These are phyloP conservation scores for Ceratotherium simum DNA, from an alignment of 2,113 vertebrate species.

Conservation along the genomic window DNA sequence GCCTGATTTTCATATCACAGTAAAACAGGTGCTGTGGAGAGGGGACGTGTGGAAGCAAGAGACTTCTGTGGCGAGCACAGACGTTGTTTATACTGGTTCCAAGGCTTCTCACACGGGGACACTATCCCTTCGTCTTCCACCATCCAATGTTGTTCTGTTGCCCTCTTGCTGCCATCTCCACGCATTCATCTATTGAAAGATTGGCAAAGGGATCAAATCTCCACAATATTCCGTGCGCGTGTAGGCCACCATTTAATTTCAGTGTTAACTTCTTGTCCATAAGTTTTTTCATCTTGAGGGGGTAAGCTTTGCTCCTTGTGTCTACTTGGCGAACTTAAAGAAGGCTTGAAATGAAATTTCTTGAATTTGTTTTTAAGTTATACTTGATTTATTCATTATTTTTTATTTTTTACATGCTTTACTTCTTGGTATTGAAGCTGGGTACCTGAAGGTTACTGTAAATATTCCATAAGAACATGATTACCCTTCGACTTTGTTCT, in stretches of 20 bases:
- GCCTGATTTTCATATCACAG: background rate
- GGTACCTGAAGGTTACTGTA: too few relatives aligned
- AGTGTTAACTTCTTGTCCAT: background rate
- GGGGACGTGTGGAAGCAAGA: background rate
- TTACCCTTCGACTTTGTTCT: too few relatives aligned
- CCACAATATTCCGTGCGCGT: background rate
- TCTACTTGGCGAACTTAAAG: background rate
- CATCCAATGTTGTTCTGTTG: background rate
- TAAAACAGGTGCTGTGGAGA: background rate
- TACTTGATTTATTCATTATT: background rate
- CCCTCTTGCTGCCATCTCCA: background rate
- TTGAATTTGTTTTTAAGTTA: background rate
- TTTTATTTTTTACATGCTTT: slow-evolving; percentile 14
- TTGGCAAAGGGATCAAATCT: background rate
- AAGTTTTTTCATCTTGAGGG: background rate
- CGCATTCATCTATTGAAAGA: background rate
- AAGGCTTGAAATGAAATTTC: background rate
- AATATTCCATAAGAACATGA: too few relatives aligned
- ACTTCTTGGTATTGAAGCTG: background rate
- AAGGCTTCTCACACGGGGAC: background rate
- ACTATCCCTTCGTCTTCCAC: background rate
- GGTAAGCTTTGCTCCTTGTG: background rate
- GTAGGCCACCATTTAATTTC: background rate
- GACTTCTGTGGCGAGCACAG: too few relatives aligned
- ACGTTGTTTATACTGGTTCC: background rate